Evolutionary conservation across 2,797 vertebrate genomes (phyloP).

Genomic region (Aselliscus stoliczkanus): DNA sequence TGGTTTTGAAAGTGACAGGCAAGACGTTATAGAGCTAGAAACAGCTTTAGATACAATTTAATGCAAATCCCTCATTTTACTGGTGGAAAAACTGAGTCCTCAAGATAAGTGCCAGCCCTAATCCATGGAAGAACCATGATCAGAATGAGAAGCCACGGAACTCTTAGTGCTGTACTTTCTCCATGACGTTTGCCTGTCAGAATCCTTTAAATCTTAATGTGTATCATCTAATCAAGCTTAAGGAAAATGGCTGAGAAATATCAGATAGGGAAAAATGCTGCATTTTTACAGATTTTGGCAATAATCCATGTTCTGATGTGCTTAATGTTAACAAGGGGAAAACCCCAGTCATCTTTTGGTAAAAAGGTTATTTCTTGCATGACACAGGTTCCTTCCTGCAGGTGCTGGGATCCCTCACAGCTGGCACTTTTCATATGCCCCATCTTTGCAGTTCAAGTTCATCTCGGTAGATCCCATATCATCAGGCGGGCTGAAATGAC

Average conservation of each 20-base stretch:
- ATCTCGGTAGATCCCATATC: conserved; percentile 69
- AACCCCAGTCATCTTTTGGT: conserved; percentile 25
- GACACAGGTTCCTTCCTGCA: conserved; percentile 39
- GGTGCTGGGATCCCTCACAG: background rate
- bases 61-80: background rate
- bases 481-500: conserved; percentile 76
- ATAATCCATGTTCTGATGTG: conserved; percentile 48
- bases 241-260: conserved; percentile 41
- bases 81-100: background rate
- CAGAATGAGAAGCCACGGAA: background rate
- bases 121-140: background rate
- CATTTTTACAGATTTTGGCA: conserved; percentile 67
- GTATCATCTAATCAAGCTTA: background rate
- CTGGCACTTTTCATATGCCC: background rate
- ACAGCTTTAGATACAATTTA: background rate
- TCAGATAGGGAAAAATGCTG: conserved; percentile 48
- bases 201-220: background rate
- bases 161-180: background rate
- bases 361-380: conserved; percentile 20
- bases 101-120: background rate
- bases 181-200: background rate
- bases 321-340: conserved; percentile 28
- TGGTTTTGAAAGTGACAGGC: background rate
- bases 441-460: conserved; percentile 6
- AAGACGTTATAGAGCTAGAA: background rate